Conservation (phyloP, 1,140 invertebrate genomes). For the Hylyphantes graminicola region DNA sequence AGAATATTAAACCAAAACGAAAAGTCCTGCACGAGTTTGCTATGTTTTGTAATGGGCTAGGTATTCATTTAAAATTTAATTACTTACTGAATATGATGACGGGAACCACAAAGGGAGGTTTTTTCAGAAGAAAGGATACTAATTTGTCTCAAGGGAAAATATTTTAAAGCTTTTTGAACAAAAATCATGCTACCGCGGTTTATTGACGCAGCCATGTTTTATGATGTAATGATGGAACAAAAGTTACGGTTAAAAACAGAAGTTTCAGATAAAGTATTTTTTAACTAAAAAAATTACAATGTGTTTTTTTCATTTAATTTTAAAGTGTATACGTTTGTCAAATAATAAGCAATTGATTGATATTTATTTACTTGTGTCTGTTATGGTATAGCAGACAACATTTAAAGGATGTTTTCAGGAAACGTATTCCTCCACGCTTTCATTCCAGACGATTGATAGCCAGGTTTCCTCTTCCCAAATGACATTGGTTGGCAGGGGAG, state of each 20-base stretch:
- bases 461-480: too few species aligned
- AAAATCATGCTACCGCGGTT: background rate
- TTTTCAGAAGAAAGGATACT: conserved; percentile 1
- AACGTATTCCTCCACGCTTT: too few species aligned
- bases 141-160: background rate
- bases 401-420: too few species aligned
- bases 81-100: conserved; percentile 4
- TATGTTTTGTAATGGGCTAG: background rate
- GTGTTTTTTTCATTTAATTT: too few species aligned
- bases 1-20: background rate
- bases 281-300: too few species aligned
- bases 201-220: conserved; percentile 12
- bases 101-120: background rate
- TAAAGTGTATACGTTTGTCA: too few species aligned
- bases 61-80: background rate
- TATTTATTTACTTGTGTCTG: too few species aligned
- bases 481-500: too few species aligned
- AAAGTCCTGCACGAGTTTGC: background rate
- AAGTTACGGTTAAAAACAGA: background rate
- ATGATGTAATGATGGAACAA: conserved; percentile 1
- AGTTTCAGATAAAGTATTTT: too few species aligned
- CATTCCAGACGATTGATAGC: too few species aligned
- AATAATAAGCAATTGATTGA: too few species aligned
- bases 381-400: too few species aligned
- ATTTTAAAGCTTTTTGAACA: conserved; percentile 10